Conservation (phyloP, 2,113 vertebrate species). For the Holacanthus passer region DNA sequence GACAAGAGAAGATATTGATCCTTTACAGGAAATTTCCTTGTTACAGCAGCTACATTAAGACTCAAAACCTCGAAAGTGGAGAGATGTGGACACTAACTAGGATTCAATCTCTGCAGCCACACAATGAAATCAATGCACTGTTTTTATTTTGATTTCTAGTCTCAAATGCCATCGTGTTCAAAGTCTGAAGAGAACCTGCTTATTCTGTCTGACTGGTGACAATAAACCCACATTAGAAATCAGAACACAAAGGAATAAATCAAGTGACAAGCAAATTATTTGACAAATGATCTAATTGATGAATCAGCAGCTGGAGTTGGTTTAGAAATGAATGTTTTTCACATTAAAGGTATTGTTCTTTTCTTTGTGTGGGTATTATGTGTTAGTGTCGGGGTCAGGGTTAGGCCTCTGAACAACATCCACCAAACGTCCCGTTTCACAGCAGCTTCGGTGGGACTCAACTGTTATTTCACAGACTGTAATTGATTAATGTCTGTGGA, state of each 20-base stretch:
- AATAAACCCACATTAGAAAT: neutral
- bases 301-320: neutral
- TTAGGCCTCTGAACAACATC: neutral
- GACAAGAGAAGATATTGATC: too few species aligned
- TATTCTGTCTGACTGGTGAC: neutral
- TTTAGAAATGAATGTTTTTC: neutral
- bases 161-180: too few species aligned
- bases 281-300: neutral
- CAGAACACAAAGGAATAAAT: neutral
- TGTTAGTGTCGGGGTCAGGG: neutral
- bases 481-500: conserved; percentile 68
- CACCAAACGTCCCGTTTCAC: conserved; percentile 5
- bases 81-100: neutral
- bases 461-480: conserved; percentile 61
- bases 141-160: too few species aligned
- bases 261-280: neutral
- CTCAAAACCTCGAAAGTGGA: neutral
- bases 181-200: neutral
- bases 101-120: neutral
- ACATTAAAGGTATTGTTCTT: neutral
- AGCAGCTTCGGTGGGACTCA: neutral
- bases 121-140: neutral
- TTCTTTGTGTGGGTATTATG: neutral
- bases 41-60: too few species aligned
- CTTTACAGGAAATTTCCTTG: too few species aligned